Conservation (phyloP, 2,113 vertebrate species). For the Hippotragus niger region DNA sequence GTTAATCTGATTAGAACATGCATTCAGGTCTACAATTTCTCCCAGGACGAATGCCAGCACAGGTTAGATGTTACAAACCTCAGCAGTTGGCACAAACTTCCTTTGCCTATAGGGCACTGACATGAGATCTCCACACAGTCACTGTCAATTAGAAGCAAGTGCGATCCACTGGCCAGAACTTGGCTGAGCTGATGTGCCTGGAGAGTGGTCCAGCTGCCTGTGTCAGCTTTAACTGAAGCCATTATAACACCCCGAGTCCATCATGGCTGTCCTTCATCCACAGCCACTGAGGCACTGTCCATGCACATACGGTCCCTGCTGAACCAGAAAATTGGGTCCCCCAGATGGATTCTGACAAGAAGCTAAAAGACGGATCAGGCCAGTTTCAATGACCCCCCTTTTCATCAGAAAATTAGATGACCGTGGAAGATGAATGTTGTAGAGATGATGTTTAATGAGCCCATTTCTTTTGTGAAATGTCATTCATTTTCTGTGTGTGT, state of each 20-base stretch:
- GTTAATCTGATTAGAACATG: background rate
- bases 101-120: background rate
- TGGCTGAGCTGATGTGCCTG: background rate
- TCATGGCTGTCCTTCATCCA: conserved; percentile 1
- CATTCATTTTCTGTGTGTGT: background rate
- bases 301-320: conserved; percentile 30
- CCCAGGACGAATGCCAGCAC: background rate
- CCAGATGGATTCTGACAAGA: background rate
- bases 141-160: background rate
- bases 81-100: background rate
- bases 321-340: conserved; percentile 59
- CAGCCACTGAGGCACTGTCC: background rate
- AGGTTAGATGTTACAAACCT: background rate
- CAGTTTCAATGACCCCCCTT: conserved; percentile 50
- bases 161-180: background rate
- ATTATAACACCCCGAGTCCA: conserved; percentile 36
- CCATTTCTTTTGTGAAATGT: background rate
- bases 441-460: conserved; percentile 27
- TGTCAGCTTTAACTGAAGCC: background rate
- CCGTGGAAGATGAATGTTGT: conserved; percentile 45
- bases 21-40: background rate
- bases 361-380: conserved; percentile 31
- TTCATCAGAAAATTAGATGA: conserved; percentile 66
- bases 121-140: background rate
- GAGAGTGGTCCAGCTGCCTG: background rate